These are phyloP conservation scores for Anguilla pacifica DNA, from an alignment of 2,797 vertebrate species.

Conservation along the genomic window DNA sequence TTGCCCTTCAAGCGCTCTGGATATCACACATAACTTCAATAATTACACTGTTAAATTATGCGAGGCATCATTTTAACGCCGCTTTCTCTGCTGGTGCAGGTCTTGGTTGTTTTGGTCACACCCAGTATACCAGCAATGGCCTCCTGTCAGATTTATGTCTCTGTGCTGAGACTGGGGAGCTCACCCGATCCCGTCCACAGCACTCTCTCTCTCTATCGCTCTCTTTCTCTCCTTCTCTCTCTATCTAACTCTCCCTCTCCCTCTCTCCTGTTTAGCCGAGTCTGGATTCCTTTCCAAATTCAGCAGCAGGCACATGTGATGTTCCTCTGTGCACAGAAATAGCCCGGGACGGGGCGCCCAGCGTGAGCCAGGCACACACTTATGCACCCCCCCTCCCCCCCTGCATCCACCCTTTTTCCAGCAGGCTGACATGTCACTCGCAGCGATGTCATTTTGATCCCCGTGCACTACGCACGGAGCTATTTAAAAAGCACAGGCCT, in stretches of 20 bases:
- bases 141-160: not conserved
- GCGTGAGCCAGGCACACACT: constrained; percentile 40
- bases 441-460: not conserved
- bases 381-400: not conserved
- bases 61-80: not conserved
- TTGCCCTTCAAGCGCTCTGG: not conserved
- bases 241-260: not conserved
- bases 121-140: too few relatives aligned
- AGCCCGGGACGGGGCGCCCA: constrained; percentile 55
- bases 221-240: not conserved
- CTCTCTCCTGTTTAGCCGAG: constrained; percentile 61
- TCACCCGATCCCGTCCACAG: not conserved
- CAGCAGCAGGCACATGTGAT: constrained; percentile 61
- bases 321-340: constrained; percentile 68
- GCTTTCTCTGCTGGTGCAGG: not conserved
- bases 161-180: not conserved
- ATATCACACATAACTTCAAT: not conserved
- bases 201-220: not conserved
- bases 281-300: constrained; percentile 79
- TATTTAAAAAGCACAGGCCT: not conserved
- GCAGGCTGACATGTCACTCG: not conserved
- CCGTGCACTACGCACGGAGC: not conserved
- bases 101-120: not conserved
- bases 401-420: not conserved
- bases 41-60: too few relatives aligned